Base-by-base conservation (phyloP, 35 echinoderm and acorn worm species). In the Heliocidaris erythrogramma region DNA sequence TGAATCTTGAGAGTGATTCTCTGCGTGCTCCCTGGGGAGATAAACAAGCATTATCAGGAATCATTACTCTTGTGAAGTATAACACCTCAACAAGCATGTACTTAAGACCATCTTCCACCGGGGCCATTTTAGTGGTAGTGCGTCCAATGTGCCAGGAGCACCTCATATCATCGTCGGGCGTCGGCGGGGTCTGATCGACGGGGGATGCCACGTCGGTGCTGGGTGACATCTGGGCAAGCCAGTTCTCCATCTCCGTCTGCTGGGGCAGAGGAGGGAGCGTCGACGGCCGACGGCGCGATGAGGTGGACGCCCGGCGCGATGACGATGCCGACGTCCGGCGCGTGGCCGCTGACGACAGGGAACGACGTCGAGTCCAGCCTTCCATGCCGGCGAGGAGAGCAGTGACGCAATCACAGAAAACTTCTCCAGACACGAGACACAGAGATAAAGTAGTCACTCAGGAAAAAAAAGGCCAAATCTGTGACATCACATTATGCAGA, bases 1-100 rank as follows among this genome's bases (percentile, higher is more conserved):
- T 98, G 85, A 95, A 98, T 49, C 97, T 50, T 42, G 97, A 98
- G 85, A 98, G 94, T 30, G 96, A 97, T 60, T 98, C 96, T 94
- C 97, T 95, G 92, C 97, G 95, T 49, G 93, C 95, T 49, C 95
- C 97, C 97, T 98, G 93, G 31, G 92, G 89, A 93, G 93, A 85
- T 48, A 95, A 94, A 94, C 29, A 93, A 92, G 85, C 49, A 93
- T 32, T 89, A 92, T 92, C 91, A 48, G 91, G 91, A 59, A 92
- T 92, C 91, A 92, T 92, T 92, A 92, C 91, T 52, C 91, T 32
- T 2, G 91, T 92, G 50, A 92, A 92, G 49, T 92, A 92, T 30
- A 92, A 48, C n/a, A 92, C 91, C 30, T 92, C 91, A 32, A 92
- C 91, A 32, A 92, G 49, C 91, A 92, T 92, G 48, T 92, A 92